Evolutionary conservation across 2,888 invertebrate genomes (phyloP).

Genomic region (Drosophila phalerata): DNA sequence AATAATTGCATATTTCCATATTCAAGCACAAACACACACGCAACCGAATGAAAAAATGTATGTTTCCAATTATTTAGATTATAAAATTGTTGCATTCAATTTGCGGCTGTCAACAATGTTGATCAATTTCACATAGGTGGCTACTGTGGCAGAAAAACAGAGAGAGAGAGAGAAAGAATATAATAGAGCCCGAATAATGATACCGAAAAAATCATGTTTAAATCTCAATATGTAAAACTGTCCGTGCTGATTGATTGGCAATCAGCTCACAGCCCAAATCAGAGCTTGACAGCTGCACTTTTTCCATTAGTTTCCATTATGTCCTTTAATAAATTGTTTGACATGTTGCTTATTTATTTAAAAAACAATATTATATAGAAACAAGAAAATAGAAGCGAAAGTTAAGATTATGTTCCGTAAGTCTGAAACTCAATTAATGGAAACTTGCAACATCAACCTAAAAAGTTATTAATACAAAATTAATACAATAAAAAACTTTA

Average conservation of each 20-base stretch:
- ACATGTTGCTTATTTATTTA: background rate
- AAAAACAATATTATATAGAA: background rate
- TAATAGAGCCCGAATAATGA: constrained; percentile 9
- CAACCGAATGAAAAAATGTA: background rate
- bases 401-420: background rate
- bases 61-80: constrained; percentile 41
- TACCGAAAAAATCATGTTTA: constrained; percentile 2
- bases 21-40: background rate
- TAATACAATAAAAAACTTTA: background rate
- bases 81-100: constrained; percentile 31
- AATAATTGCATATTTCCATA: constrained; percentile 21
- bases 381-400: background rate
- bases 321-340: background rate
- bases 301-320: constrained; percentile 10
- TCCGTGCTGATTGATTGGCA: constrained; percentile 12
- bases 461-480: background rate
- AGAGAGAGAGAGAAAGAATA: background rate
- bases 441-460: background rate
- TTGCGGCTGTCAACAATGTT: constrained; percentile 24
- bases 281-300: constrained; percentile 4
- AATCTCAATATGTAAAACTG: constrained; percentile 1
- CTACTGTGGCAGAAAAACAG: background rate
- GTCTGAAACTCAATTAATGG: background rate
- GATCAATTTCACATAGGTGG: constrained; percentile 5
- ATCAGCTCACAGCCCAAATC: background rate